Conservation (phyloP, 2,797 vertebrate species). For the Anabacerthia variegaticeps region DNA sequence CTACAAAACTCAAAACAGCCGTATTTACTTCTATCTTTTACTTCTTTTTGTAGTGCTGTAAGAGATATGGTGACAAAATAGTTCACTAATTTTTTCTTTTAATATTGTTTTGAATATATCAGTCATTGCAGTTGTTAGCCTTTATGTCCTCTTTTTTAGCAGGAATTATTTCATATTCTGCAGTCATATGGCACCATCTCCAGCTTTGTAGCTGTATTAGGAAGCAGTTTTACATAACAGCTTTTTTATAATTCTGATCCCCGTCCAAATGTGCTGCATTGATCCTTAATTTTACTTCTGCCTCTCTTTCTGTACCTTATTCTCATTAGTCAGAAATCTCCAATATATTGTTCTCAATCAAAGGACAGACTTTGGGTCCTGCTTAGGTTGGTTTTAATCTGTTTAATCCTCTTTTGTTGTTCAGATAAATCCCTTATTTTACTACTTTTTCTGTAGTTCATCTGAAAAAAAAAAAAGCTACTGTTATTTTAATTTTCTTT, state of each 20-base stretch:
- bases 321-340: neutral
- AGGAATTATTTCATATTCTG: conserved; percentile 1
- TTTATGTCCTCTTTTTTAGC: neutral
- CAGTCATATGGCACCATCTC: neutral
- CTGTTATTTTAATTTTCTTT: neutral
- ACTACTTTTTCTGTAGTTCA: neutral
- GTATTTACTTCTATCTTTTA: neutral
- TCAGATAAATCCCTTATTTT: neutral
- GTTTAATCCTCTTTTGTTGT: neutral
- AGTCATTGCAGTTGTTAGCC: neutral
- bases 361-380: neutral
- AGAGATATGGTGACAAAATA: neutral
- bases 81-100: neutral
- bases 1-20: neutral
- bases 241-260: neutral
- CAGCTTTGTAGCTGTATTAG: neutral
- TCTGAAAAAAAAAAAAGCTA: neutral
- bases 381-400: neutral
- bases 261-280: neutral
- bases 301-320: neutral
- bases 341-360: neutral
- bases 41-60: neutral
- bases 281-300: neutral
- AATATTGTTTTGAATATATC: neutral
- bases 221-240: neutral